A percentile compares a stretch with the other conserved stretches of the same genome.
These are phyloP conservation scores for Ceratosolen solmsi DNA, from an alignment of 1,140 invertebrate genomes.

Conservation along the genomic window DNA sequence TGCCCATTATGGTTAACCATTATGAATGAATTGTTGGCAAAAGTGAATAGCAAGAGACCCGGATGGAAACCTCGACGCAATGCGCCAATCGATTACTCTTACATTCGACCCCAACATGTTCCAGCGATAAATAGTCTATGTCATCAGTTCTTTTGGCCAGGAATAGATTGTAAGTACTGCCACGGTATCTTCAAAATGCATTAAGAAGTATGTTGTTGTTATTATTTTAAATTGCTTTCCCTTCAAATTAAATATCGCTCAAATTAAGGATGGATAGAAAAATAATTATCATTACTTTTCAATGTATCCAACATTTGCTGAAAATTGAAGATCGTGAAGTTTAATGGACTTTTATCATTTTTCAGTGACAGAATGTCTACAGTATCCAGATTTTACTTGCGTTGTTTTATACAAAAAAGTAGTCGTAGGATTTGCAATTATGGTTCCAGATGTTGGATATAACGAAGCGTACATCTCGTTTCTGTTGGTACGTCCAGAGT, in stretches of 20 bases:
- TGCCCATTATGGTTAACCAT: conserved; percentile 81
- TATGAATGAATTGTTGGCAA: conserved; percentile 80
- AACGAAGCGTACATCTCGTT: conserved; percentile 93
- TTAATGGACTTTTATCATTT: conserved; percentile 22
- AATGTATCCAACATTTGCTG: no score
- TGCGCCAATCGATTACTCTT: conserved; percentile 86
- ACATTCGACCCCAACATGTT: conserved; percentile 90
- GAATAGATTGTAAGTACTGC: conserved; percentile 85
- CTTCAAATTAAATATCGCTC: no score
- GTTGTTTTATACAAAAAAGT: conserved; percentile 89
- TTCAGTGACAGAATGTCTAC: conserved; percentile 89
- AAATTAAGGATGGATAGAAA: neutral
- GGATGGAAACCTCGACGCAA: conserved; percentile 67
- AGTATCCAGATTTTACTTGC: conserved; percentile 94
- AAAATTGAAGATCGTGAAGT: conserved; percentile 8
- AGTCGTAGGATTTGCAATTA: conserved; percentile 89
- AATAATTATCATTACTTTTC: neutral
- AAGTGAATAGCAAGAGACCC: conserved; percentile 77
- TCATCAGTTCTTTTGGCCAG: conserved; percentile 90
- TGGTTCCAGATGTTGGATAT: conserved; percentile 87
- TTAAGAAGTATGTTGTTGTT: no score
- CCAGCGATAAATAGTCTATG: conserved; percentile 89
- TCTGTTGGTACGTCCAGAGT: conserved; percentile 89
- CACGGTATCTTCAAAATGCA: no score
- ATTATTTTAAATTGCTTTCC: no score